Evolutionary conservation across 2,797 vertebrate genomes (phyloP).

Genomic region (Typhlichthys eigenmanni): DNA sequence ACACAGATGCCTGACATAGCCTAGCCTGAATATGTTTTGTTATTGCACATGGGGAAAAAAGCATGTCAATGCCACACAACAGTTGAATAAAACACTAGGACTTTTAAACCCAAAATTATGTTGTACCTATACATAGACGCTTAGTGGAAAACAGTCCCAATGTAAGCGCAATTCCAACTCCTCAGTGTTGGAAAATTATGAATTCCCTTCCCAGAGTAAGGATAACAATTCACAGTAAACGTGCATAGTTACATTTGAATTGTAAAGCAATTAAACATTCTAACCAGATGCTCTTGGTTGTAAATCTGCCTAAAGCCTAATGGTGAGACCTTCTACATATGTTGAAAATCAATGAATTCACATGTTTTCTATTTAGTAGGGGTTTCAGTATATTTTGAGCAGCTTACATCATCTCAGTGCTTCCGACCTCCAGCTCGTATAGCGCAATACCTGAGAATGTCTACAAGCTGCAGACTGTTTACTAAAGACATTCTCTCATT

Average conservation of each 20-base stretch:
- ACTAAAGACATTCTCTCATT: conserved; percentile 28
- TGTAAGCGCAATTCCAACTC: too few relatives aligned
- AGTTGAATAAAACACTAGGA: too few relatives aligned
- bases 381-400: conserved; percentile 30
- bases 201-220: too few relatives aligned
- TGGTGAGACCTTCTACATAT: conserved; percentile 48
- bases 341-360: conserved; percentile 56
- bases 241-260: conserved; percentile 4
- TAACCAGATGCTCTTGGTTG: conserved; percentile 13
- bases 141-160: too few relatives aligned
- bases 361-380: conserved; percentile 49
- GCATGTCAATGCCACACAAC: too few relatives aligned
- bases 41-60: too few relatives aligned
- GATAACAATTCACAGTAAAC: too few relatives aligned
- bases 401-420: conserved; percentile 39
- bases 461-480: conserved; percentile 24
- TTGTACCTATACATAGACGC: too few relatives aligned
- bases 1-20: too few relatives aligned
- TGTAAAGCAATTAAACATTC: conserved; percentile 28
- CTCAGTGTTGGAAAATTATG: too few relatives aligned
- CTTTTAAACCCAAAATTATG: too few relatives aligned
- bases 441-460: conserved; percentile 21
- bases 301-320: conserved; percentile 29
- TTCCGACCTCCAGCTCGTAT: conserved; percentile 10
- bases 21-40: too few relatives aligned